Evolutionary conservation across 1,140 invertebrate species (phyloP).

Genomic region (Zaprionus ghesquierei): DNA sequence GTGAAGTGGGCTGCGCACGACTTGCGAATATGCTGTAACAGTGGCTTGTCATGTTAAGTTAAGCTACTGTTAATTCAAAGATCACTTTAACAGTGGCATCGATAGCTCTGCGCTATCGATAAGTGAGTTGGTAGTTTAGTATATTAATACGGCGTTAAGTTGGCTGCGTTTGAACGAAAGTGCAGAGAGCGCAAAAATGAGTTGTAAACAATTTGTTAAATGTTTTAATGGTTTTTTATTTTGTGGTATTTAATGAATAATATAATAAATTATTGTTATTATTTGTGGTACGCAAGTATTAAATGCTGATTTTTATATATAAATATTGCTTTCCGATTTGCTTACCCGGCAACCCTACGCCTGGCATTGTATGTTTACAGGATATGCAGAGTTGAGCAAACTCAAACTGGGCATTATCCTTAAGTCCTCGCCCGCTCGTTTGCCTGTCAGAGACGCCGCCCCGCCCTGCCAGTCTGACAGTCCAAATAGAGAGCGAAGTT

Average conservation of each 20-base stretch:
- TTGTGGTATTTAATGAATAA: neutral
- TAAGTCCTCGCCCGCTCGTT: constrained; percentile 23
- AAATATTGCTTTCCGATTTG: too few species aligned
- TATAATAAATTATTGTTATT: too few species aligned
- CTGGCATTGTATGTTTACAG: neutral
- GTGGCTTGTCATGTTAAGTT: neutral
- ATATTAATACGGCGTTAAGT: neutral
- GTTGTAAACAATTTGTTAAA: neutral
- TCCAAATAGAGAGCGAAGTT: constrained; percentile 45
- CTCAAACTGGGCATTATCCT: constrained; percentile 34
- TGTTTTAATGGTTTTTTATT: neutral
- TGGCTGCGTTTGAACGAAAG: neutral
- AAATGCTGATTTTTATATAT: too few species aligned
- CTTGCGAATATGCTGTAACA: neutral
- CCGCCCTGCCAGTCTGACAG: constrained; percentile 2
- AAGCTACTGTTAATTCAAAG: neutral
- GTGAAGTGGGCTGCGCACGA: neutral
- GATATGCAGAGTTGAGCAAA: constrained; percentile 30
- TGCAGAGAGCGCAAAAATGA: neutral
- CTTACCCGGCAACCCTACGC: neutral
- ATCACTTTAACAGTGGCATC: neutral
- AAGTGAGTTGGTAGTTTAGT: neutral
- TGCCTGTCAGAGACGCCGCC: constrained; percentile 26
- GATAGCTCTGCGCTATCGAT: neutral
- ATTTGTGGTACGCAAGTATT: too few species aligned